Conservation (phyloP, 2,888 invertebrate genomes). For the Oxycera nigricornis region DNA sequence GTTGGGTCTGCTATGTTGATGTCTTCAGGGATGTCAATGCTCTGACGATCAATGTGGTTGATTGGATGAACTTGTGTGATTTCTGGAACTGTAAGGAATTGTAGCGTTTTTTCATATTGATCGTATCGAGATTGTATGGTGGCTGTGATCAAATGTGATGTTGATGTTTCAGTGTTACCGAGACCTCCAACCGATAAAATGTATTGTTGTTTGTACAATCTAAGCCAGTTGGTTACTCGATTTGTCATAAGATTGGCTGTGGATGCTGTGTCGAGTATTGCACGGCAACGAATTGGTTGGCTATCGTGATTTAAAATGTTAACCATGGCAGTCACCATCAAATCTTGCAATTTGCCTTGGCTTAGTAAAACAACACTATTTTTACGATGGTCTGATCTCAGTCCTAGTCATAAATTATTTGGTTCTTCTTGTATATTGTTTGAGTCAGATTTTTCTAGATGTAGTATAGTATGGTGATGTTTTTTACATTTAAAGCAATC, state of each 20-base stretch:
- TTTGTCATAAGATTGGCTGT: neutral
- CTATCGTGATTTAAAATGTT: neutral
- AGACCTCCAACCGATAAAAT: neutral
- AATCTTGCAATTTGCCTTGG: neutral
- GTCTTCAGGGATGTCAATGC: neutral
- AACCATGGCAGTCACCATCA: neutral
- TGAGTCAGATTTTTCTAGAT: too few relatives aligned
- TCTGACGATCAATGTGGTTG: neutral
- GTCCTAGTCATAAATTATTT: neutral
- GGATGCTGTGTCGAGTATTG: neutral
- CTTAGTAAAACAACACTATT: neutral
- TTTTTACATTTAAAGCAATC: too few relatives aligned
- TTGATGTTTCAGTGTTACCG: neutral
- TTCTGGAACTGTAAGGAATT: neutral
- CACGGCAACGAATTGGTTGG: neutral
- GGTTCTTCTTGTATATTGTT: neutral
- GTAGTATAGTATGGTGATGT: too few relatives aligned
- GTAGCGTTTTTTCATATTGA: neutral
- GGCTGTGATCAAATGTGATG: neutral
- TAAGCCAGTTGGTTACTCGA: neutral
- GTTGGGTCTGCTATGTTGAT: neutral
- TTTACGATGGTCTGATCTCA: neutral
- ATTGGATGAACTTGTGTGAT: neutral
- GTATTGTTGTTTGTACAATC: neutral
- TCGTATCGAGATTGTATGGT: neutral